Percentiles rank a stretch among this genome's conserved stretches.
These are phyloP conservation scores for Phenacoccus solenopsis DNA, from an alignment of 1,140 invertebrate species.

Conservation along the genomic window DNA sequence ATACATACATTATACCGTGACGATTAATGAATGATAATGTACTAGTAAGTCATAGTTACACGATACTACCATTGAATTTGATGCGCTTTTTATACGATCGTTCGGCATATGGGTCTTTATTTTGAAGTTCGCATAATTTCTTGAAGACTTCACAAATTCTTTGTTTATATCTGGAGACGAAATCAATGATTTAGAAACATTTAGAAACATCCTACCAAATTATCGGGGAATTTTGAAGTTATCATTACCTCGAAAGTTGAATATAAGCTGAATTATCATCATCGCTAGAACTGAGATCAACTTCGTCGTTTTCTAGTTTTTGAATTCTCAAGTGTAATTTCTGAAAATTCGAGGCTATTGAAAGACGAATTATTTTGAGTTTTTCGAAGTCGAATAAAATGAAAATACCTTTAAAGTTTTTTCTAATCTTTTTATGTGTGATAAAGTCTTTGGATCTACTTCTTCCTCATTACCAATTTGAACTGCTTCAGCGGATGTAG, in stretches of 20 bases:
- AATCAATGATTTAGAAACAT: not conserved
- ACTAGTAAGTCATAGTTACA: too few species aligned
- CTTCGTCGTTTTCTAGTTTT: not conserved
- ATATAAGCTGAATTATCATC: constrained; percentile 5
- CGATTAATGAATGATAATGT: too few species aligned
- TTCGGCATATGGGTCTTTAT: not conserved
- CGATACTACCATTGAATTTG: not conserved
- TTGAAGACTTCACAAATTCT: not conserved
- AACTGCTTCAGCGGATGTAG: not conserved
- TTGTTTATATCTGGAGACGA: not conserved
- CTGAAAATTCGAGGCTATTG: not conserved
- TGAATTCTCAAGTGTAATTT: not conserved
- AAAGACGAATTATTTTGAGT: not conserved
- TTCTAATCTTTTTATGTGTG: not conserved
- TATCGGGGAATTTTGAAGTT: not conserved
- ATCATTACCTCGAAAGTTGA: not conserved
- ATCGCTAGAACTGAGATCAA: constrained; percentile 6
- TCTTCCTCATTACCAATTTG: not conserved
- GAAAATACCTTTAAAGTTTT: not conserved
- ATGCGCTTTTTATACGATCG: not conserved
- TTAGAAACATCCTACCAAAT: not conserved
- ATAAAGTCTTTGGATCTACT: not conserved
- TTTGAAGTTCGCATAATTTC: not conserved
- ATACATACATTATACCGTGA: too few species aligned
- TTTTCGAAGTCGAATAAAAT: too few species aligned